A percentile compares a stretch with the other conserved stretches of the same genome.
Conservation (phyloP, 2,888 invertebrate genomes). For the Cataglyphis cursor region DNA sequence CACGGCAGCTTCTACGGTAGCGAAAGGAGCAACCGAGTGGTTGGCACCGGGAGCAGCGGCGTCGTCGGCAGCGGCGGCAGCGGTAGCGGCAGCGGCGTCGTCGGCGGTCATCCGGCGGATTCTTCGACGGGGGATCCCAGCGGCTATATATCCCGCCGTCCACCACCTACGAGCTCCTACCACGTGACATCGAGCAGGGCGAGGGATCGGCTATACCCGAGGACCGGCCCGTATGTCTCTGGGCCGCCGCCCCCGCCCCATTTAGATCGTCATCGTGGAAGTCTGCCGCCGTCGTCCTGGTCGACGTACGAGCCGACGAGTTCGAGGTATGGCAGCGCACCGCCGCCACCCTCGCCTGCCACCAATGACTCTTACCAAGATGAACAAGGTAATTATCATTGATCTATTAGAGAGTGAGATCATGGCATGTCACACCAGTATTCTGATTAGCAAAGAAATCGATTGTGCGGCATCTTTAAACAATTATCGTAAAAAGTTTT, state of each 20-base stretch:
- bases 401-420: neutral
- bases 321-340: slow-evolving; percentile 83
- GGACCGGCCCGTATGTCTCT: slow-evolving; percentile 84
- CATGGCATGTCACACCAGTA: neutral
- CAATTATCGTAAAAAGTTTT: neutral
- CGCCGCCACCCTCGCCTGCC: slow-evolving; percentile 84
- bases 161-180: slow-evolving; percentile 82
- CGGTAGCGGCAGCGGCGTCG: slow-evolving; percentile 78
- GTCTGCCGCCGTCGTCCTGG: slow-evolving; percentile 83
- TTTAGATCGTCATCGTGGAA: slow-evolving; percentile 84
- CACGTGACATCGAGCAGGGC: slow-evolving; percentile 86
- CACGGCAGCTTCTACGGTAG: slow-evolving; percentile 85
- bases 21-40: slow-evolving; percentile 82
- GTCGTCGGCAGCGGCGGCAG: slow-evolving; percentile 72
- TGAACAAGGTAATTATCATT: slow-evolving; percentile 79
- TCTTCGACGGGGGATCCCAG: slow-evolving; percentile 82
- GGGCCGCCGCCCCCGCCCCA: slow-evolving; percentile 86
- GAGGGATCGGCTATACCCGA: slow-evolving; percentile 85
- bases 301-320: slow-evolving; percentile 83
- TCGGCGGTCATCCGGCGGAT: slow-evolving; percentile 82
- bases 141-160: slow-evolving; percentile 83
- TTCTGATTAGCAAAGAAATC: neutral
- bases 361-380: slow-evolving; percentile 83
- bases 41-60: slow-evolving; percentile 77
- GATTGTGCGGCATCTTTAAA: neutral